Percentiles rank a stretch among this genome's conserved stretches.
Evolutionary conservation across 2,797 vertebrate species (phyloP).

Genomic region (Pelochelys cantorii): DNA sequence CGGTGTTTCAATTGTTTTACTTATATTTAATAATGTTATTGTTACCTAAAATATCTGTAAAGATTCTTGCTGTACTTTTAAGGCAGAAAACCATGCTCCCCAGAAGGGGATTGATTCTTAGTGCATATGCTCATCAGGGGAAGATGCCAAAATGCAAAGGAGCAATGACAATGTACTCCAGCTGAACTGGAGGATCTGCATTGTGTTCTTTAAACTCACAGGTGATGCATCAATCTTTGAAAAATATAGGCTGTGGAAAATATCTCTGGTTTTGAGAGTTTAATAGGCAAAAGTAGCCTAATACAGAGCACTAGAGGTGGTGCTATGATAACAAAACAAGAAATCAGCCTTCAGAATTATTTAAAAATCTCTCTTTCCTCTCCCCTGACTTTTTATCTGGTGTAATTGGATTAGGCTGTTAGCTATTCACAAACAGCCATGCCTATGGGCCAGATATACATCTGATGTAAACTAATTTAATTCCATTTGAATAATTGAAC

Average conservation of each 20-base stretch:
- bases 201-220: neutral
- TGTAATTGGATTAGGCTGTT: neutral
- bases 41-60: neutral
- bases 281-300: neutral
- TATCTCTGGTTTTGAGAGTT: accelerated
- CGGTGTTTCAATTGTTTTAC: neutral
- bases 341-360: neutral
- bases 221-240: neutral
- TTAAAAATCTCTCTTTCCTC: neutral
- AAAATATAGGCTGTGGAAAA: neutral
- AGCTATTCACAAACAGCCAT: neutral
- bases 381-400: neutral
- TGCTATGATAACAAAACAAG: neutral
- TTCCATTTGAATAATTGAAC: neutral
- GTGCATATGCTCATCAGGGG: neutral
- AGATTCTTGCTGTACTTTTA: neutral
- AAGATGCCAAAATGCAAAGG: neutral
- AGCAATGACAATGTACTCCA: neutral
- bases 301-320: neutral
- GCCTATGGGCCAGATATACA: neutral
- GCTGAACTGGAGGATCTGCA: neutral
- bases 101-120: neutral
- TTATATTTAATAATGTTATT: neutral
- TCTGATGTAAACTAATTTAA: neutral
- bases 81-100: neutral